Evolutionary conservation across 2,113 vertebrate genomes (phyloP), one percentile per base, ranked within the genome.

Genomic region (Puffinus mauretanicus): DNA sequence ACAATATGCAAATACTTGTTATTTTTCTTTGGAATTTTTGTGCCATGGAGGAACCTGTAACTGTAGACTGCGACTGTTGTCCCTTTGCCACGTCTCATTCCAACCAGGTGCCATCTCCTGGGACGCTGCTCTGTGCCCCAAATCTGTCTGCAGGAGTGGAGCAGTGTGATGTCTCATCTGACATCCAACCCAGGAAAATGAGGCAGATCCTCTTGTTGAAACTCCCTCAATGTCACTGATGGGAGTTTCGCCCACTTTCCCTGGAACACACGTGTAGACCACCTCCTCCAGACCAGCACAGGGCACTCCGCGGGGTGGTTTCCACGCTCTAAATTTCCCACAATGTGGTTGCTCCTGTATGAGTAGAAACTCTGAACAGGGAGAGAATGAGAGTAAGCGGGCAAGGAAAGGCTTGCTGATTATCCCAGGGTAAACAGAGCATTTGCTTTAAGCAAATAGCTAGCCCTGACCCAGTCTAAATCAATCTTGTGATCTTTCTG

Each of bases 231-330:
- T 12, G 34, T 69, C 40, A 29, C 34, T 24, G 36, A 6, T 19
- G 51, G 55, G 81, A 86, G 40, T 78, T 70, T 75, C 6, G 14
- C 22, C 34, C 21, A 3, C 10, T 81, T 91, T 84, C 27, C 27
- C 55, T 75, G 32, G 12, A 58, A 70, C 1, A 1, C 1, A 0
- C 1, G 2, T 47, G 24, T 24, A 66, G 69, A 19, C 46, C 30
- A 38, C 5, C 20, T 83, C 26, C 32, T 88, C 13, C 16, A 61
- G 22, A 17, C 2, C 42, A 80, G 77, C 27, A 54, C 19, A 16
- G 14, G 58, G 19, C 6, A 34, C 38, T 55, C 78, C 1, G 2
- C 1, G 17, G 25, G 16, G 26, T 24, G 24, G 13, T 46, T 81
- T 42, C 40, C 62, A 32, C 67, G 61, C 25, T 13, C 44, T 82